Conservation (phyloP, 1,140 invertebrate species). For the Drosophila pruinosa region DNA sequence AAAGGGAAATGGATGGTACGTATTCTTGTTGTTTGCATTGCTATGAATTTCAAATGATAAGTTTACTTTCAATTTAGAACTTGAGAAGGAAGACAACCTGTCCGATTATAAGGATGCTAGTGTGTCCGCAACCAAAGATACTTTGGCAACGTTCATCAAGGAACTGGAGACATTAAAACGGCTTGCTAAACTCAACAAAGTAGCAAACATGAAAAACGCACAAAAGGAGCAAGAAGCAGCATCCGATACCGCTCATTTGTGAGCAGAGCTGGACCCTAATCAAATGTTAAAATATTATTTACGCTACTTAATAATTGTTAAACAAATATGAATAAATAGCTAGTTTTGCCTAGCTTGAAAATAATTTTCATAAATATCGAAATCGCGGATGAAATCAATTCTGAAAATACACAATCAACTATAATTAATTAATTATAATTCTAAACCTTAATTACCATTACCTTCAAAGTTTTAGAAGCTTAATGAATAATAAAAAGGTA, state of each 20-base stretch:
- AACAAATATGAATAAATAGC: neutral
- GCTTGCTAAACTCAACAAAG: slow-evolving; percentile 67
- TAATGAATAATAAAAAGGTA: no score
- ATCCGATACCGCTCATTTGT: neutral
- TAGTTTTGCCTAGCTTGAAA: neutral
- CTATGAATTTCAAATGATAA: neutral
- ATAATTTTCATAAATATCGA: no score
- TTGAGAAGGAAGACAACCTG: slow-evolving; percentile 67
- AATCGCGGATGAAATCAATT: no score
- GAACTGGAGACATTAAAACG: slow-evolving; percentile 73
- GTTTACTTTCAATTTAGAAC: slow-evolving; percentile 40
- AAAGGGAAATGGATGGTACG: slow-evolving; percentile 89
- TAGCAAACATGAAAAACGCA: slow-evolving; percentile 58
- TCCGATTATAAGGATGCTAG: slow-evolving; percentile 60
- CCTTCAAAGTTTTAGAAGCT: no score
- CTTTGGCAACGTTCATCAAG: slow-evolving; percentile 68
- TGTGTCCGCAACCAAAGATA: slow-evolving; percentile 64
- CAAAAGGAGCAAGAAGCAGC: slow-evolving; percentile 36
- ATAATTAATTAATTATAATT: no score
- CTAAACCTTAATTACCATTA: no score
- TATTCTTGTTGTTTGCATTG: neutral
- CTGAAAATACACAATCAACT: no score
- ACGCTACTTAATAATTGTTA: neutral
- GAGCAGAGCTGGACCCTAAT: neutral
- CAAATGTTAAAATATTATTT: neutral